A percentile compares a stretch with the other conserved stretches of the same genome.
phyloP scores from a whole-genome alignment of 2,113 vertebrate genomes.

The Riparia riparia region DNA sequence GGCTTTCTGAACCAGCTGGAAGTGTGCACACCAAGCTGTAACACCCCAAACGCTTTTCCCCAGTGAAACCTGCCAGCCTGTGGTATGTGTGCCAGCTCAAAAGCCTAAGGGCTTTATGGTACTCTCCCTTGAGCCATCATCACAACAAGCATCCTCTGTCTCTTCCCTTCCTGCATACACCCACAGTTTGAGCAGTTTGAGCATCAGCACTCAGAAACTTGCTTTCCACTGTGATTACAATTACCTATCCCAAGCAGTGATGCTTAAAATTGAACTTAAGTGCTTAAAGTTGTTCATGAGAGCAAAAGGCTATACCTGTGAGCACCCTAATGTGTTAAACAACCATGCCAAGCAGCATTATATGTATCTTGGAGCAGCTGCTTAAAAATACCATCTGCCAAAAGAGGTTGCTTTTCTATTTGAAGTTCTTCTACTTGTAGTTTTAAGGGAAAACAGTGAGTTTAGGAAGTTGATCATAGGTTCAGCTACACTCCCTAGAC shows the following conservation, averaged over 20 bases:
- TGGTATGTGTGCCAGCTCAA: constrained; percentile 48
- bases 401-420: constrained; percentile 52
- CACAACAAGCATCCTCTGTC: constrained; percentile 14
- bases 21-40: neutral
- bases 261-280: constrained; percentile 81
- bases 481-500: constrained; percentile 21
- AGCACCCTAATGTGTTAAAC: constrained; percentile 79
- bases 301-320: constrained; percentile 70
- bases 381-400: constrained; percentile 73
- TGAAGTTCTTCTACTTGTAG: constrained; percentile 53
- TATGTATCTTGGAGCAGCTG: constrained; percentile 50
- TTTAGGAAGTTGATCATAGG: constrained; percentile 29
- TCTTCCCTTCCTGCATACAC: neutral
- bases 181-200: constrained; percentile 28
- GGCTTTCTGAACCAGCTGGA: constrained; percentile 47
- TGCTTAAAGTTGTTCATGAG: constrained; percentile 61
- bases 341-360: constrained; percentile 62
- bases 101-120: constrained; percentile 50
- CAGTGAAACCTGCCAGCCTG: neutral
- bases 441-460: constrained; percentile 57
- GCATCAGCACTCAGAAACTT: constrained; percentile 37
- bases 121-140: constrained; percentile 56
- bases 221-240: constrained; percentile 70
- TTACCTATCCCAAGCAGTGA: constrained; percentile 70
- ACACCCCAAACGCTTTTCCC: neutral